phyloP scores from a whole-genome alignment of 2,797 vertebrate genomes.

The Antennarius maculatus region DNA sequence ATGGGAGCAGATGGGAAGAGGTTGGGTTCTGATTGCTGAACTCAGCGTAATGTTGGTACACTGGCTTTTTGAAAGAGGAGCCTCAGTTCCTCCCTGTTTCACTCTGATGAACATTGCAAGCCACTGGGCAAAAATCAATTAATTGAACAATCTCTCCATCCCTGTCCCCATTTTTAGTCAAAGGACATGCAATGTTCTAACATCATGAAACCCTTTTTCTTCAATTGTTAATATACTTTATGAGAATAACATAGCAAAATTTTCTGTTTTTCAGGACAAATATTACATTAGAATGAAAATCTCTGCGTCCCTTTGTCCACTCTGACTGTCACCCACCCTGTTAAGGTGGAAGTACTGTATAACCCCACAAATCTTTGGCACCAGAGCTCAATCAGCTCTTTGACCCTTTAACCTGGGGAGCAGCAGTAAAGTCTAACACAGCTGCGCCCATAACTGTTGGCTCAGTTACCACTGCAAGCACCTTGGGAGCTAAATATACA shows the following conservation, averaged over 20 bases:
- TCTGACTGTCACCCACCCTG: slow-evolving; percentile 17
- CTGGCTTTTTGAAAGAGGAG: slow-evolving; percentile 37
- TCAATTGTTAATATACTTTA: not conserved
- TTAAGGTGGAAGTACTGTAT: slow-evolving; percentile 23
- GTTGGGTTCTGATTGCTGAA: slow-evolving; percentile 46
- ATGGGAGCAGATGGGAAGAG: slow-evolving; percentile 63
- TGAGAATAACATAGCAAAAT: not conserved
- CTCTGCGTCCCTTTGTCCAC: not conserved
- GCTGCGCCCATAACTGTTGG: slow-evolving; percentile 27
- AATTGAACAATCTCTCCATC: too few species aligned
- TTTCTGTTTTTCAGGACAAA: not conserved
- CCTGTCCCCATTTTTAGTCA: not conserved
- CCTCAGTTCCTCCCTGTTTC: slow-evolving; percentile 9
- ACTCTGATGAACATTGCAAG: not conserved
- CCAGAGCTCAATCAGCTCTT: slow-evolving; percentile 6
- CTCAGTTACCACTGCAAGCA: slow-evolving; percentile 45
- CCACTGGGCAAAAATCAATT: slow-evolving; percentile 9
- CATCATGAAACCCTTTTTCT: not conserved
- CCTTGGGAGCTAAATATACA: slow-evolving; percentile 72
- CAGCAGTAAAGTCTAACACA: slow-evolving; percentile 38
- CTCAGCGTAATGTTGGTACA: slow-evolving; percentile 52
- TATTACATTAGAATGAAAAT: not conserved
- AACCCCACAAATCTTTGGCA: slow-evolving; percentile 30
- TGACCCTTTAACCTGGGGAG: slow-evolving; percentile 57
- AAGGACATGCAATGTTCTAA: not conserved